These are phyloP conservation scores for Cossypha dichroa DNA, from an alignment of 2,797 vertebrate species.

Conservation along the genomic window DNA sequence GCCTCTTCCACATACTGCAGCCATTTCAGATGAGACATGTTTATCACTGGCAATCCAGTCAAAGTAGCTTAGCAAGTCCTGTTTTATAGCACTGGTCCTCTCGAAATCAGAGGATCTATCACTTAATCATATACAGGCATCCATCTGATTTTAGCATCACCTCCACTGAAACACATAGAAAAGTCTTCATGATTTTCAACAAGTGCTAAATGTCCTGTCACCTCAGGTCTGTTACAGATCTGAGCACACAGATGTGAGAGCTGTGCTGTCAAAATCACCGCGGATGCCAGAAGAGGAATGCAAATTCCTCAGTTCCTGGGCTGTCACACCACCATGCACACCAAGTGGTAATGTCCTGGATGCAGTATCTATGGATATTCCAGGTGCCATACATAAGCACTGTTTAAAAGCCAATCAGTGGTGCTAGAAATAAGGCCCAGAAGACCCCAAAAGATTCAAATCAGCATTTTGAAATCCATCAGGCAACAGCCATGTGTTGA, in stretches of 20 bases:
- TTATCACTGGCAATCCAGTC: not conserved
- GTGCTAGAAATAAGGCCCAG: not conserved
- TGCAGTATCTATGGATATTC: not conserved
- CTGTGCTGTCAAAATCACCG: not conserved
- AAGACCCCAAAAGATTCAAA: not conserved
- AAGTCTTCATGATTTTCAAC: not conserved
- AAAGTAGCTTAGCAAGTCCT: not conserved
- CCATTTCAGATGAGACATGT: not conserved
- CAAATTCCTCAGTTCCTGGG: not conserved
- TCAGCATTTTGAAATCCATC: not conserved
- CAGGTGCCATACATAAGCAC: not conserved
- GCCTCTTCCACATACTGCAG: not conserved
- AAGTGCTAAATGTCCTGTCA: not conserved
- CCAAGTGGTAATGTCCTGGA: not conserved
- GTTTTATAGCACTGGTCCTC: not conserved
- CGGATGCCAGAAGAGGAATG: not conserved
- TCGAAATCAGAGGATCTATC: not conserved
- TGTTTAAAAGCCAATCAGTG: fast-evolving
- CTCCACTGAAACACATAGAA: not conserved
- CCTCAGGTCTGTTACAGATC: not conserved
- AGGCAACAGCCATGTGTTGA: not conserved
- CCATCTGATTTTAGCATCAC: not conserved
- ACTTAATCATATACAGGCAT: not conserved
- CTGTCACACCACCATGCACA: not conserved
- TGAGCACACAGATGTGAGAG: not conserved